Evolutionary conservation across 2,888 invertebrate genomes (phyloP).

Genomic region (Tanypteryx hageni): DNA sequence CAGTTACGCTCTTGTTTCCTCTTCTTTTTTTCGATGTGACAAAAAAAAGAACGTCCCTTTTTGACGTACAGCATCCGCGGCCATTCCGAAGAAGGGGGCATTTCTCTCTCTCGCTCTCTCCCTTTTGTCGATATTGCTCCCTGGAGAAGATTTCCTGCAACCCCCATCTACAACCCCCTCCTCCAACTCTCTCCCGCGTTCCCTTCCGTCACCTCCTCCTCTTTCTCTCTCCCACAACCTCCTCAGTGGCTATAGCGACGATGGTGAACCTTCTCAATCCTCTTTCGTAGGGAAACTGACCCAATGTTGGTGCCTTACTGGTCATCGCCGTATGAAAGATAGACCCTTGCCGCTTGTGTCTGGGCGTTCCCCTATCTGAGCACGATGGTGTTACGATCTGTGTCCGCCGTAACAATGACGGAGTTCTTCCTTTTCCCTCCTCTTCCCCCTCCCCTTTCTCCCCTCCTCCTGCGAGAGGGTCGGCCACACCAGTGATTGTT

Average conservation of each 20-base stretch:
- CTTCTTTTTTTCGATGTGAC: conserved; percentile 10
- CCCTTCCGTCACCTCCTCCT: not conserved
- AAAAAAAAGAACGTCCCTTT: not conserved
- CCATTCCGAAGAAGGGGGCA: not conserved
- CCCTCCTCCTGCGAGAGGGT: not conserved
- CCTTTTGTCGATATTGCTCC: not conserved
- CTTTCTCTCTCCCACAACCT: not conserved
- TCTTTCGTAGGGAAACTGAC: not conserved
- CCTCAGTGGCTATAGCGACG: not conserved
- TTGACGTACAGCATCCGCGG: not conserved
- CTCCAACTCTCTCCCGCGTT: not conserved
- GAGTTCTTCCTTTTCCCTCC: not conserved
- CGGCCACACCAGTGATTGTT: conserved; percentile 3
- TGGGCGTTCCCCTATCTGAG: not conserved
- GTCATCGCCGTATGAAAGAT: conserved; percentile 17
- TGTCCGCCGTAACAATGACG: conserved; percentile 30
- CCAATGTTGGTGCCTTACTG: not conserved
- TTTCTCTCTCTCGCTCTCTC: not conserved
- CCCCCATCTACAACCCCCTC: not conserved
- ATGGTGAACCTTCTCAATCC: not conserved
- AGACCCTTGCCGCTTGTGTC: not conserved
- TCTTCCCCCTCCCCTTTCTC: not conserved
- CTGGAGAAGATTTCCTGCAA: not conserved
- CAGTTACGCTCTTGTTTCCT: conserved; percentile 31
- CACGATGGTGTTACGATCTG: conserved; percentile 37